Evolutionary conservation across 2,113 vertebrate species (phyloP).

Genomic region (Empidonax traillii): DNA sequence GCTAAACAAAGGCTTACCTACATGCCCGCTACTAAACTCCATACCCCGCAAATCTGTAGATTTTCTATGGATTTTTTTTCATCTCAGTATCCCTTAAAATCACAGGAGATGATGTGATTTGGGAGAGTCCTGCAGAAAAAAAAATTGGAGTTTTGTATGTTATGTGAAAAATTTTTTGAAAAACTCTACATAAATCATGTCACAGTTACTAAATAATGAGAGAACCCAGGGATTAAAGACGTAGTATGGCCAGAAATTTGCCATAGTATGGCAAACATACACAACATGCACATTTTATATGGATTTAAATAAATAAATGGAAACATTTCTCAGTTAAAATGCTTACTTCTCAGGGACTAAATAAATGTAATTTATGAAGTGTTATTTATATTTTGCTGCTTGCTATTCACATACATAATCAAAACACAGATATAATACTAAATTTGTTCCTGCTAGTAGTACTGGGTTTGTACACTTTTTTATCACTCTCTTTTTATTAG

Average conservation of each 20-base stretch:
- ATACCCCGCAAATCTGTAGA: background rate
- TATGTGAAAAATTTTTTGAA: background rate
- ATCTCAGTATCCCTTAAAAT: background rate
- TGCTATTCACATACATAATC: background rate
- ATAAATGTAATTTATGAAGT: conserved; percentile 4
- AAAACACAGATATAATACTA: background rate
- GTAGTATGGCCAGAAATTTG: background rate
- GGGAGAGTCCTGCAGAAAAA: background rate
- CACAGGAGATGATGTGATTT: background rate
- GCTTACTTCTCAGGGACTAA: background rate
- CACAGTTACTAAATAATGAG: background rate
- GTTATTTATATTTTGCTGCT: background rate
- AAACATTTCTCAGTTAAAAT: conserved; percentile 4
- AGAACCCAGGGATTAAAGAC: background rate
- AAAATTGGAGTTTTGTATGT: background rate
- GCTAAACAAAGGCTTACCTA: conserved; percentile 16
- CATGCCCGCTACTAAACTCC: background rate
- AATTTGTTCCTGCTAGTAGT: conserved; percentile 14
- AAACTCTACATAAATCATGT: background rate
- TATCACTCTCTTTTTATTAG: background rate
- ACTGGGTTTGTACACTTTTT: background rate
- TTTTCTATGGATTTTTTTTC: background rate
- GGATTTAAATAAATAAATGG: background rate
- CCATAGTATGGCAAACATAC: background rate
- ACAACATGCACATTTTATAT: background rate